phyloP scores from a whole-genome alignment of 2,797 vertebrate genomes.

The Sebastiscus albofasciatus region DNA sequence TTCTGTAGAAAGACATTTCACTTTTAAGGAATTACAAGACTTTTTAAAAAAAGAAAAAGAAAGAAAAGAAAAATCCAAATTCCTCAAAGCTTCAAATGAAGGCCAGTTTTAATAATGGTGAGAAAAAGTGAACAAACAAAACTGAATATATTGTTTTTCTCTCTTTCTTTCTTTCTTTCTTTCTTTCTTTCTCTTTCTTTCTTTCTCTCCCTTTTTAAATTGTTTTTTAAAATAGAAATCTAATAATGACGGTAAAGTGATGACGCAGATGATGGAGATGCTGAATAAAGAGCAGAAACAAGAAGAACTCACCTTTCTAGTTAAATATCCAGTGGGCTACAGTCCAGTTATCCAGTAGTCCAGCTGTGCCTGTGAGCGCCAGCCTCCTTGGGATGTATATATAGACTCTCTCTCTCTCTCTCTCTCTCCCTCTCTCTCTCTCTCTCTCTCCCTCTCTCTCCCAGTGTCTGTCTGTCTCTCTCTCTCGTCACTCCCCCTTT shows the following conservation, averaged over 20 bases:
- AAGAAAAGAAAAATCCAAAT: not conserved
- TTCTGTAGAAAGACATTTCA: not conserved
- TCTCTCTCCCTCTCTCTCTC: conserved; percentile 30
- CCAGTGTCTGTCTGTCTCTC: conserved; percentile 5
- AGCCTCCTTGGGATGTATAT: conserved; percentile 80
- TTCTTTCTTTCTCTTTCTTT: not conserved
- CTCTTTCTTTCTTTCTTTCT: not conserved
- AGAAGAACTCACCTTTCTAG: conserved; percentile 74
- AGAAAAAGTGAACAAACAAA: conserved; percentile 16
- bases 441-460: conserved; percentile 15
- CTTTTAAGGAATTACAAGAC: not conserved
- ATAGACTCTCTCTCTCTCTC: conserved; percentile 65
- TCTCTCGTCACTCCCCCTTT: conserved; percentile 84
- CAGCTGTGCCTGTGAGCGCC: conserved; percentile 81
- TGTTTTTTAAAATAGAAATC: not conserved
- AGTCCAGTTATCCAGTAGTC: conserved; percentile 75
- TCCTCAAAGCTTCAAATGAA: conserved; percentile 3
- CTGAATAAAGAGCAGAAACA: not conserved
- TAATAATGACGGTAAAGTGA: not conserved
- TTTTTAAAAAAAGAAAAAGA: not conserved
- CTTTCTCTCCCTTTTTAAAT: not conserved
- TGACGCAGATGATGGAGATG: conserved; percentile 23
- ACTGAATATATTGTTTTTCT: not conserved
- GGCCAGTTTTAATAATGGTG: not conserved
- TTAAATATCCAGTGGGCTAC: conserved; percentile 66